Evolutionary conservation across 2,113 vertebrate genomes (phyloP).

Genomic region (Tragelaphus buxtoni): DNA sequence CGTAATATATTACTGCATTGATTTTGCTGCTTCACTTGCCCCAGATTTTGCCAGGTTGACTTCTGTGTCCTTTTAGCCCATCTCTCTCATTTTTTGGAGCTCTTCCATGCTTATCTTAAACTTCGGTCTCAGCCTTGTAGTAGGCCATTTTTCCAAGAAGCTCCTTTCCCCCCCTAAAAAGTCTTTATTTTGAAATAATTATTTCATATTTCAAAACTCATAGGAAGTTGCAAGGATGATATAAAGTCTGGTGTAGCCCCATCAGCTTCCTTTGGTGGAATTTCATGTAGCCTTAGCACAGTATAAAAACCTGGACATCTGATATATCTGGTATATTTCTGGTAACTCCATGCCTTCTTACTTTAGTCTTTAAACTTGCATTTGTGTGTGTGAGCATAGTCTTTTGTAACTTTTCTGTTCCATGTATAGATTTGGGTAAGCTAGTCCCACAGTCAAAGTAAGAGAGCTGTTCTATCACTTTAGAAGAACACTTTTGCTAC

Average conservation of each 20-base stretch:
- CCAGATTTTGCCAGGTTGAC: background rate
- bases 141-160: background rate
- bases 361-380: background rate
- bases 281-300: background rate
- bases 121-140: background rate
- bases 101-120: background rate
- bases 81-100: background rate
- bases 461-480: background rate
- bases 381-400: background rate
- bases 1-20: background rate
- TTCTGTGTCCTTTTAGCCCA: background rate
- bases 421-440: background rate
- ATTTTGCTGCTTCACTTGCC: background rate
- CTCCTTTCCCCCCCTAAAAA: background rate
- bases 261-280: background rate
- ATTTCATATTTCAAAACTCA: background rate
- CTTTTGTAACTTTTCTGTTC: background rate
- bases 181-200: background rate
- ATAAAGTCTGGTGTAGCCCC: background rate
- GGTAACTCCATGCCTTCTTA: background rate
- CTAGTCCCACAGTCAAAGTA: background rate
- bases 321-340: background rate
- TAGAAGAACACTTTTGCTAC: background rate
- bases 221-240: background rate
- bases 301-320: background rate